Evolutionary conservation across 30 jellyfish, hydroid and myxozoan species (phyloP).

Genomic region (Pelagia noctiluca): DNA sequence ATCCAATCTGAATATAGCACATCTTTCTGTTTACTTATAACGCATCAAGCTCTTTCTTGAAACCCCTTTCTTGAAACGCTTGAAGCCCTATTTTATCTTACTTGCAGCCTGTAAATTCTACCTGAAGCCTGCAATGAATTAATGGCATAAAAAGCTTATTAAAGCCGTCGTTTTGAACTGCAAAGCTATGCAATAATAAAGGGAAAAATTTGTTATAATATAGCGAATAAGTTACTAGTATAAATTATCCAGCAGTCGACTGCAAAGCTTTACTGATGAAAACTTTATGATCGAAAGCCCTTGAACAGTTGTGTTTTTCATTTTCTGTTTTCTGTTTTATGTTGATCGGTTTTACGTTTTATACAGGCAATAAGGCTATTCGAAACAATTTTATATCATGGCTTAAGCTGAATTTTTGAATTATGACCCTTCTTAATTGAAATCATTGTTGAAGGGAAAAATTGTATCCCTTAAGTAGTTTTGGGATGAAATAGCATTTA

Average conservation of each 20-base stretch:
- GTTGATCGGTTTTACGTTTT: neutral
- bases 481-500: neutral
- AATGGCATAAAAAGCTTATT: too few relatives aligned
- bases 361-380: neutral
- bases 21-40: neutral
- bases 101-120: neutral
- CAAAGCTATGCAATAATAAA: too few relatives aligned
- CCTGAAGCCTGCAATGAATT: too few relatives aligned
- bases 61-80: neutral
- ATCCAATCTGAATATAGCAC: too few relatives aligned
- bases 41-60: neutral
- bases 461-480: neutral
- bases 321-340: too few relatives aligned
- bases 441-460: neutral
- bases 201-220: too few relatives aligned
- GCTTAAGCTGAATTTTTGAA: neutral
- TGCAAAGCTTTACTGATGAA: too few relatives aligned
- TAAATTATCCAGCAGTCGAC: too few relatives aligned
- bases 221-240: too few relatives aligned
- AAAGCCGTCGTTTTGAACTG: too few relatives aligned
- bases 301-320: too few relatives aligned
- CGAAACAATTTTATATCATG: neutral
- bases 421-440: neutral
- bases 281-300: too few relatives aligned
- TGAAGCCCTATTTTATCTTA: neutral